Evolutionary conservation across 35 echinoderm and acorn worm species (phyloP).

Genomic region (Heliocidaris tuberculata): DNA sequence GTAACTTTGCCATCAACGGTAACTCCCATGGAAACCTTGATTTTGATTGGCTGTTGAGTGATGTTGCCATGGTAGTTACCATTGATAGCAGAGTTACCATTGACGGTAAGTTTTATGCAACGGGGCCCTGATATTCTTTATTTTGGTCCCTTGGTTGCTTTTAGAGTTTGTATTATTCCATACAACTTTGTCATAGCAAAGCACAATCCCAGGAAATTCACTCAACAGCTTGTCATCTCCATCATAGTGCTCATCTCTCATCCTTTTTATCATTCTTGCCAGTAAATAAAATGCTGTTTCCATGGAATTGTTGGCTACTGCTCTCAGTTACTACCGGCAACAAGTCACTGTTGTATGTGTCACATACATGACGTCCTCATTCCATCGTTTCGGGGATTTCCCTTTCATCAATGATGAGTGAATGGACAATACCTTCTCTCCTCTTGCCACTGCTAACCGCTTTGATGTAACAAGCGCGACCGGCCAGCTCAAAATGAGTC

Average conservation of each 20-base stretch:
- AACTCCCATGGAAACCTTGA: no score
- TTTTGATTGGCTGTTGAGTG: no score
- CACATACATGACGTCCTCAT: constrained; percentile 29
- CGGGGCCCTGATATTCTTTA: not conserved
- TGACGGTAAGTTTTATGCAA: no score
- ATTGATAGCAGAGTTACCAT: no score
- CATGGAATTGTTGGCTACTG: not conserved
- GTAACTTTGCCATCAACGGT: no score
- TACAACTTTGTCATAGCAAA: not conserved
- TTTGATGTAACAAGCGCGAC: constrained; percentile 75
- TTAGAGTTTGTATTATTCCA: not conserved
- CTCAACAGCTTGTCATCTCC: not conserved
- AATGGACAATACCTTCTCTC: constrained; percentile 89
- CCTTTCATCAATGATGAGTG: constrained; percentile 68
- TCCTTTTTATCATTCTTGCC: not conserved
- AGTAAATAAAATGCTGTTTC: not conserved
- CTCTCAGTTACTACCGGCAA: not conserved
- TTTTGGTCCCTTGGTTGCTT: not conserved
- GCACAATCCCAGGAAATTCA: not conserved
- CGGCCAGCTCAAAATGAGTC: constrained; percentile 75
- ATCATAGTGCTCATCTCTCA: no score
- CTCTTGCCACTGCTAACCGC: constrained; percentile 88
- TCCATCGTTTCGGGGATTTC: constrained; percentile 81
- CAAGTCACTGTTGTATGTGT: not conserved
- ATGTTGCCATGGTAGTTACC: no score